phyloP scores from a whole-genome alignment of 2,888 invertebrate genomes.

The Callimorpha dominula region DNA sequence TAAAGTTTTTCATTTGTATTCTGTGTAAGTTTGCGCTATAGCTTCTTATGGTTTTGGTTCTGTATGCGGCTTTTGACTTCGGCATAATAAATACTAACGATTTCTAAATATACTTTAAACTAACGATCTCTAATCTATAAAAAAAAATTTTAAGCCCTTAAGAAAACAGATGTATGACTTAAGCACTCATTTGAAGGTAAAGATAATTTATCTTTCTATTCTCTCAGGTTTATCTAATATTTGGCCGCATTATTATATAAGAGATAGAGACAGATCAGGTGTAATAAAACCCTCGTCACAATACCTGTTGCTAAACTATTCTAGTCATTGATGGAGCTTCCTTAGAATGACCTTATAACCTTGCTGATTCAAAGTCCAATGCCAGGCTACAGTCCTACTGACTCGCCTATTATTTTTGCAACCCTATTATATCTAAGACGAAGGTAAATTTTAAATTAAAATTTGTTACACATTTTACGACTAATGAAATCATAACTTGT shows the following conservation, averaged over 20 bases:
- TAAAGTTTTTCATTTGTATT: conserved; percentile 32
- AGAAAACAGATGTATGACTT: too few species aligned
- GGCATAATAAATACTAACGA: conserved; percentile 22
- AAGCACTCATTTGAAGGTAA: too few species aligned
- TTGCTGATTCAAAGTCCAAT: neutral
- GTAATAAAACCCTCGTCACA: conserved; percentile 8
- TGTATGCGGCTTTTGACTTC: conserved; percentile 16
- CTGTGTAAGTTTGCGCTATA: conserved; percentile 19
- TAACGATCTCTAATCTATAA: too few species aligned
- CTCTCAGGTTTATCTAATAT: neutral
- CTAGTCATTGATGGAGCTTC: conserved; percentile 18
- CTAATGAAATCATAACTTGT: conserved; percentile 33
- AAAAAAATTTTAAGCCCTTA: too few species aligned
- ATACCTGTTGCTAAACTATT: conserved; percentile 19
- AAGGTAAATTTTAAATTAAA: conserved; percentile 1
- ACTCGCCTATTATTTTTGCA: too few species aligned
- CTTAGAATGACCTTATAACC: neutral
- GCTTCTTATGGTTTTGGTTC: conserved; percentile 9
- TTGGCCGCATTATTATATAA: neutral
- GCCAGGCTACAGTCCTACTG: too few species aligned
- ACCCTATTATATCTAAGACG: neutral
- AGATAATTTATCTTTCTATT: too few species aligned
- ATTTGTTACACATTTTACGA: conserved; percentile 23
- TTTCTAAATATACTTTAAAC: too few species aligned
- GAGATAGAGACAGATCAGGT: neutral